Evolutionary conservation across 2,113 vertebrate species (phyloP).

Genomic region (Microtus pennsylvanicus): DNA sequence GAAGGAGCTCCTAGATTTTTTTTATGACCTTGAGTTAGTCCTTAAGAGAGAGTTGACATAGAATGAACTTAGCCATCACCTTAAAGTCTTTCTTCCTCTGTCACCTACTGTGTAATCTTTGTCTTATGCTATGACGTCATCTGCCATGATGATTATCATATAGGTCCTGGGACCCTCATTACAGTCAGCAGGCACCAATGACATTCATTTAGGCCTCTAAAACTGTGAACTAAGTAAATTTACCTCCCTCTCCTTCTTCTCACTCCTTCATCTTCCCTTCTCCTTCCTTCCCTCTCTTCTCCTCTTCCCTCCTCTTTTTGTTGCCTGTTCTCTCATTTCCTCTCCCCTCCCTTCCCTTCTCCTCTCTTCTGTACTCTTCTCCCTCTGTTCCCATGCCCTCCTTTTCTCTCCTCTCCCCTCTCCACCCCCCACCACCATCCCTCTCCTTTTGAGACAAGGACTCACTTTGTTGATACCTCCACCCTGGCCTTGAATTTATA

Average conservation of each 20-base stretch:
- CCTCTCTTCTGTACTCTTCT: not conserved
- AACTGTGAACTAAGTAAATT: not conserved
- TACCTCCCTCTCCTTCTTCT: not conserved
- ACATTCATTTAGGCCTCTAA: not conserved
- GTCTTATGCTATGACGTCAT: too few species aligned
- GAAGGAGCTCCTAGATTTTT: not conserved
- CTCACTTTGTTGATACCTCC: not conserved
- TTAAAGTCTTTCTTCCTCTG: not conserved
- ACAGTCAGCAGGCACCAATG: not conserved
- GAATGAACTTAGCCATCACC: not conserved
- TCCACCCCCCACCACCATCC: accelerated
- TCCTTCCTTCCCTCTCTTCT: too few species aligned
- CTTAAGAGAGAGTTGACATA: not conserved
- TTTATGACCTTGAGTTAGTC: not conserved
- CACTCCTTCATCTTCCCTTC: too few species aligned
- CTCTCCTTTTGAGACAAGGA: not conserved
- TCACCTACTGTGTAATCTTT: not conserved
- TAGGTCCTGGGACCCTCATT: not conserved
- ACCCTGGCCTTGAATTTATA: not conserved
- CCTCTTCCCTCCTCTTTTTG: not conserved
- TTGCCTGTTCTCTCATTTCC: not conserved
- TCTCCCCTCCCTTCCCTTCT: too few species aligned
- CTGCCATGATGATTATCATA: not conserved
- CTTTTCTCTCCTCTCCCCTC: too few species aligned
- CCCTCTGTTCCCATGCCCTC: accelerated